phyloP scores from a whole-genome alignment of 2,113 vertebrate genomes.

The Sus scrofa region T2T-Sscrofa CM000816.6:20925001-20925500 shows the following conservation, averaged over 20 bases:
- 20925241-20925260: slow-evolving; percentile 89
- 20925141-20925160: slow-evolving; percentile 90
- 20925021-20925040: neutral
- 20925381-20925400: neutral
- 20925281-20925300: slow-evolving; percentile 89
- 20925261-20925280: slow-evolving; percentile 87
- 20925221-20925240: slow-evolving; percentile 96
- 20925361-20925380: neutral
- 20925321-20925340: neutral
- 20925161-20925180: slow-evolving; percentile 92
- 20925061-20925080: neutral
- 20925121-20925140: neutral
- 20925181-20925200: slow-evolving; percentile 95
- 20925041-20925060: neutral
- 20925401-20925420: neutral
- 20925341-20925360: rapidly evolving
- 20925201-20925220: slow-evolving; percentile 96
- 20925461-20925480: neutral
- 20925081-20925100: rapidly evolving
- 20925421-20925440: neutral
- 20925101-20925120: rapidly evolving
- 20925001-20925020: neutral
- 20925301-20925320: slow-evolving; percentile 90
- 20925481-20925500: neutral
- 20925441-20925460: neutral